Evolutionary conservation across 2,797 vertebrate species (phyloP), one percentile per base, ranked within the genome.

Genomic region (Labeo calbasu): DNA sequence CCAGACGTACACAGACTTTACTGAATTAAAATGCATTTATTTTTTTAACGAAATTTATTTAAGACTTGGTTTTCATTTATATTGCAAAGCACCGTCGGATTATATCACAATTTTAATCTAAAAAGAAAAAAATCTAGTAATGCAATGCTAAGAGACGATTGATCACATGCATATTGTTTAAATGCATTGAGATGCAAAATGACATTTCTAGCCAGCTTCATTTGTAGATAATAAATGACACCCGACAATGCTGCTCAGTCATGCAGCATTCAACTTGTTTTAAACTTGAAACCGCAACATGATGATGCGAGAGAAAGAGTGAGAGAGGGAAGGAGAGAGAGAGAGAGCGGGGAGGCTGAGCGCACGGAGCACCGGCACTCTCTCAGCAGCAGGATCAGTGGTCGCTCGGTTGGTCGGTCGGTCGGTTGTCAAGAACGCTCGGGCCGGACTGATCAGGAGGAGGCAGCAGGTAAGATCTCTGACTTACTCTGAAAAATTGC

Each of bases 381-480:
- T 80, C 85, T 71, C 87, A 80, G 76, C 81, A 59, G 59, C 78
- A 28, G 70, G 51, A 77, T 53, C 71, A 77, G 57, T 93, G 93
- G 92, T 93, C 88, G 93, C 93, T 93, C 92, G 89, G 84, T 71
- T 87, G 93, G 93, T 93, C 92, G 89, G 83, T 87, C 91, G 90
- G 88, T 92, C 90, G 91, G 90, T 87, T 89, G 92, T 92, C 88
- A 90, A 90, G 91, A 91, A 91, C 93, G 86, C 92, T 91, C 89
- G 91, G 91, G 88, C 92, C 89, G 82, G 89, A 92, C 91, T 90
- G 92, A 94, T 88, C 87, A 91, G 93, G 93, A 94, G 92, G 89
- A 92, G 91, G 93, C 94, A 95, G 95, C 94, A 95, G 95, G 95
- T 96, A 95, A 90, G 93, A 91, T 57, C 15, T 3, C 43, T 57